phyloP scores from a whole-genome alignment of 2,888 invertebrate genomes.

The Eustalomyia histrio region DNA sequence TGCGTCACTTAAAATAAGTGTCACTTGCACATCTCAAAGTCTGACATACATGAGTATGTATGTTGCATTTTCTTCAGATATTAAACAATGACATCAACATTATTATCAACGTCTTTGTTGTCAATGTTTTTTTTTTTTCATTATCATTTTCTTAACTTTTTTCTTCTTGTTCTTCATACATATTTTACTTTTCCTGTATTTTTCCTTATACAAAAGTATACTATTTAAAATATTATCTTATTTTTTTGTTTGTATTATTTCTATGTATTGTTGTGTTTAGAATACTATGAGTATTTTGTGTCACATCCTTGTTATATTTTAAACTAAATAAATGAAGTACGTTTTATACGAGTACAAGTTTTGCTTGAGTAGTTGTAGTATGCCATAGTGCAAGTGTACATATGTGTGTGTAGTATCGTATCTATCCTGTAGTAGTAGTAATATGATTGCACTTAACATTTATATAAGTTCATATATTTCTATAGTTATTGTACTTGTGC shows the following conservation, averaged over 20 bases:
- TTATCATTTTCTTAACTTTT: constrained; percentile 38
- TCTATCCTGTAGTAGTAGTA: constrained; percentile 15
- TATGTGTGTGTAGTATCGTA: background rate
- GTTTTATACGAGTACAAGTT: constrained; percentile 36
- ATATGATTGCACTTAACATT: constrained; percentile 62
- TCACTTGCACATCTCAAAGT: too few relatives aligned
- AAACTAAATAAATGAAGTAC: constrained; percentile 65
- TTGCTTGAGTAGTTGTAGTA: constrained; percentile 24
- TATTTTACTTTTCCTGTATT: constrained; percentile 65
- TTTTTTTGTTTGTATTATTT: constrained; percentile 15
- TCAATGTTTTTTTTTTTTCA: constrained; percentile 38
- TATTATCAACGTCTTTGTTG: constrained; percentile 68
- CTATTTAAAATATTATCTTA: constrained; percentile 29
- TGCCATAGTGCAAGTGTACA: background rate
- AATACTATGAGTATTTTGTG: constrained; percentile 41
- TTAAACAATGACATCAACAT: constrained; percentile 79
- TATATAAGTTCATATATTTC: constrained; percentile 60
- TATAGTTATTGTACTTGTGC: constrained; percentile 36
- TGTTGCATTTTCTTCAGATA: constrained; percentile 65
- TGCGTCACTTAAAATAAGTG: too few relatives aligned
- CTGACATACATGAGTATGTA: background rate
- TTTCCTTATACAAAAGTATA: constrained; percentile 44
- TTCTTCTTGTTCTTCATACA: background rate
- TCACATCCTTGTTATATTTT: constrained; percentile 65
- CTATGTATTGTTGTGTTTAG: background rate